Percentiles rank a stretch among this genome's conserved stretches.
Evolutionary conservation across 2,888 invertebrate genomes (phyloP).

Genomic region (Agrilus cyanescens): DNA sequence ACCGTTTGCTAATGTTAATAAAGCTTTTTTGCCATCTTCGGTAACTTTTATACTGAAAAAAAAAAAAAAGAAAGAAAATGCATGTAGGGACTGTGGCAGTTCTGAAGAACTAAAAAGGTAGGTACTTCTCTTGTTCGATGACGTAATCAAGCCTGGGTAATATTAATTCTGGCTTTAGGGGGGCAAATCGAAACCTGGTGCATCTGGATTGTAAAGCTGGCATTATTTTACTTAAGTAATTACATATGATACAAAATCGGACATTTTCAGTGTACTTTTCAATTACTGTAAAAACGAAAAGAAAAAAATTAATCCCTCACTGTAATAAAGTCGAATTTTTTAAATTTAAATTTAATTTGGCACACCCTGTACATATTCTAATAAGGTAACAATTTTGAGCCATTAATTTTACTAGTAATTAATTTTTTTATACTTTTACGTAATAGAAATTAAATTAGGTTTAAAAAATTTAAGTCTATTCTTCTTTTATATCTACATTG

Average conservation of each 20-base stretch:
- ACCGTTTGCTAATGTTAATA: conserved; percentile 82
- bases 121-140: conserved; percentile 69
- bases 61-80: conserved; percentile 4
- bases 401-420: no score
- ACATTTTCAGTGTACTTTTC: conserved; percentile 99
- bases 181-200: conserved; percentile 92
- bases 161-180: conserved; percentile 75
- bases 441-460: no score
- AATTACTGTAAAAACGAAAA: conserved; percentile 59
- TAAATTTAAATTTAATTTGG: no score
- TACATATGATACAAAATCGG: conserved; percentile 97
- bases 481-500: no score
- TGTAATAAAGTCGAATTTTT: no score
- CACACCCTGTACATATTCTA: no score
- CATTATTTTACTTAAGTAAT: conserved; percentile 96
- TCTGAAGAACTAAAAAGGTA: conserved; percentile 3
- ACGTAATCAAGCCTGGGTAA: conserved; percentile 79
- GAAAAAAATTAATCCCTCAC: background rate
- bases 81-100: conserved; percentile 2
- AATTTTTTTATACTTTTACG: no score
- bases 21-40: conserved; percentile 79
- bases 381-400: no score
- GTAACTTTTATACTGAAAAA: conserved; percentile 62
- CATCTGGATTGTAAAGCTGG: conserved; percentile 97
- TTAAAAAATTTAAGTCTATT: no score